Evolutionary conservation across 2,888 invertebrate species (phyloP).

Genomic region (Hymenopus coronatus): DNA sequence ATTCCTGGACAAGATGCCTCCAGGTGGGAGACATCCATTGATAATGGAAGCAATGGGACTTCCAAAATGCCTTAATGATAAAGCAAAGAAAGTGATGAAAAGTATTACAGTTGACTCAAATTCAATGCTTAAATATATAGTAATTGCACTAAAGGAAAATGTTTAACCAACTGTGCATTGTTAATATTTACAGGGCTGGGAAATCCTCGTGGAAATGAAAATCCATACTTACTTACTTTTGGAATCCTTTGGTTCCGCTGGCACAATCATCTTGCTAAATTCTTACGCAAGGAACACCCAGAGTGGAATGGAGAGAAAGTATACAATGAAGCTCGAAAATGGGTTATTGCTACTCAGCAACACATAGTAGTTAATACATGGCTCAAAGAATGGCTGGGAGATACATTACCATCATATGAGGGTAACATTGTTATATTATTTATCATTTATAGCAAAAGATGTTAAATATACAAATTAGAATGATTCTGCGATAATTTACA

Average conservation of each 20-base stretch:
- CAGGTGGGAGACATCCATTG: too few species aligned
- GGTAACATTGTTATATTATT: conserved; percentile 35
- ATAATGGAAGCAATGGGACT: too few species aligned
- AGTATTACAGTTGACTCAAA: too few species aligned
- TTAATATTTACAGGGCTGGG: conserved; percentile 47
- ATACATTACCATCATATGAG: conserved; percentile 39
- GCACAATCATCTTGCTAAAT: conserved; percentile 52
- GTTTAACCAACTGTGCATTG: not conserved
- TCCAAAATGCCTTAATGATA: too few species aligned
- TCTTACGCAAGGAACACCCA: conserved; percentile 42
- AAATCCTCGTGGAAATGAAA: conserved; percentile 55
- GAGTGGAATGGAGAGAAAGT: conserved; percentile 51
- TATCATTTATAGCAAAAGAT: not conserved
- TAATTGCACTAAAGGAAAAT: not conserved
- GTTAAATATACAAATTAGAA: too few species aligned
- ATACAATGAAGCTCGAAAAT: conserved; percentile 56
- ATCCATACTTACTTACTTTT: conserved; percentile 53
- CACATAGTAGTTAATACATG: conserved; percentile 52
- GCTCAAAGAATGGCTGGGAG: conserved; percentile 50
- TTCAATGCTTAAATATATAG: too few species aligned
- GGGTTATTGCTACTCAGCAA: conserved; percentile 56
- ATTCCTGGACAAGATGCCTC: too few species aligned
- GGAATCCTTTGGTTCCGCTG: conserved; percentile 56
- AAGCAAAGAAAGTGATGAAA: too few species aligned
- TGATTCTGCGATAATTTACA: too few species aligned